Conservation (phyloP, 2,888 invertebrate species). For the Plebejus melissa region DNA sequence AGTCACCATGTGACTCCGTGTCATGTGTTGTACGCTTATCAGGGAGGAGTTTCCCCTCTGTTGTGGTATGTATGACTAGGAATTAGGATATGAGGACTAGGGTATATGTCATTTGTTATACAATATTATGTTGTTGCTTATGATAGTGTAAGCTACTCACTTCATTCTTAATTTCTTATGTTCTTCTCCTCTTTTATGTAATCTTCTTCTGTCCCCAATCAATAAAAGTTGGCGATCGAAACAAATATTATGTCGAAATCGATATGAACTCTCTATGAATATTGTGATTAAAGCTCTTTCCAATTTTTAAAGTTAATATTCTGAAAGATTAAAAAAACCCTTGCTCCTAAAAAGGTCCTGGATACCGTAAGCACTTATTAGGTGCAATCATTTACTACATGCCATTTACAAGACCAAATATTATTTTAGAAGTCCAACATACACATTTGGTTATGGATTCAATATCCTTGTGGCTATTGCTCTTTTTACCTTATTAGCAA, state of each 20-base stretch:
- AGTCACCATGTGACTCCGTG: constrained; percentile 34
- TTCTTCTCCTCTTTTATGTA: neutral
- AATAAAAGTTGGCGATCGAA: neutral
- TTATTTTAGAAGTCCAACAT: neutral
- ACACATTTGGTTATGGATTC: neutral
- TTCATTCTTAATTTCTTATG: neutral
- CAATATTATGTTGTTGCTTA: neutral
- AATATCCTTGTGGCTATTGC: neutral
- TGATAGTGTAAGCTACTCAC: neutral
- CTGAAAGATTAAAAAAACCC: neutral
- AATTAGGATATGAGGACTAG: neutral
- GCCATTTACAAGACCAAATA: neutral
- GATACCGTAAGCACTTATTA: neutral
- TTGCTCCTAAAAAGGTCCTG: neutral
- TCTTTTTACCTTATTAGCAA: neutral
- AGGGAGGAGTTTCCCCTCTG: constrained; percentile 34
- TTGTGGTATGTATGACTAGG: constrained; percentile 25
- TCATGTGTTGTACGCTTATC: constrained; percentile 30
- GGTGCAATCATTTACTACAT: neutral
- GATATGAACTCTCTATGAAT: neutral
- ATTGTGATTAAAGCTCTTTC: neutral
- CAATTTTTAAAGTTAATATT: neutral
- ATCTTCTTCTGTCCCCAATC: neutral
- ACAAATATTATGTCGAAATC: neutral
- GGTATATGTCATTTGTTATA: neutral